Evolutionary conservation across 2,888 invertebrate species (phyloP), one percentile per base, ranked within the genome.

Genomic region (Eupithecia centaureata): DNA sequence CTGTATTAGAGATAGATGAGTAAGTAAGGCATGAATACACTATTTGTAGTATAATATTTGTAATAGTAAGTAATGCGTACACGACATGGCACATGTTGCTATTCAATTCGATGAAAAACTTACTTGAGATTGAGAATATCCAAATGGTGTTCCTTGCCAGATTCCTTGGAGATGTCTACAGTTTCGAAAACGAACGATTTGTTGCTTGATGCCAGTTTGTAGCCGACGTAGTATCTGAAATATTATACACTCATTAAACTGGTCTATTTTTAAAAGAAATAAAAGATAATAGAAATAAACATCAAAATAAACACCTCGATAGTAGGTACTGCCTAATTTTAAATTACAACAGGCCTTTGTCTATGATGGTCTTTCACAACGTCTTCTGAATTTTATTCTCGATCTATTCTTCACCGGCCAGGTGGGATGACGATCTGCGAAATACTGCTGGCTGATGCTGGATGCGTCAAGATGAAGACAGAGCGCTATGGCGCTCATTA

Each of bases 101-200:
- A n/a, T 30, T 7, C n/a, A 54, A 42, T 28, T 25, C n/a, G 32
- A 47, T 33, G n/a, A 8, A 47, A 56, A 38, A 82, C 91, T 86
- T 88, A 95, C 94, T 97, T 96, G 52, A 97, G 92, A 79, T 97
- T 96, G 72, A 95, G 94, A 82, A 97, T 95, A 83, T 97, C 96
- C 78, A 98, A 91, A 79, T 96, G 97, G 82, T 97, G 97, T 88
- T 98, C 98, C 82, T 97, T 97, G 86, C 97, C 97, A 85, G 97
- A 97, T 94, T 98, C 98, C 82, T 97, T 96, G 63, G 97, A 96
- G 86, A 97, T 97, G 85, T 98, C 98, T 5, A 98, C 97, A 61
- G 98, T 98, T 91, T 98, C 98, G 81, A 97, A 98, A 65, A 98
- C 95, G 86, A 96, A 98, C 0, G 97, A 97, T 73, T 97, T 97